phyloP scores from a whole-genome alignment of 2,888 invertebrate species.

The Aspidapion aeneum region DNA sequence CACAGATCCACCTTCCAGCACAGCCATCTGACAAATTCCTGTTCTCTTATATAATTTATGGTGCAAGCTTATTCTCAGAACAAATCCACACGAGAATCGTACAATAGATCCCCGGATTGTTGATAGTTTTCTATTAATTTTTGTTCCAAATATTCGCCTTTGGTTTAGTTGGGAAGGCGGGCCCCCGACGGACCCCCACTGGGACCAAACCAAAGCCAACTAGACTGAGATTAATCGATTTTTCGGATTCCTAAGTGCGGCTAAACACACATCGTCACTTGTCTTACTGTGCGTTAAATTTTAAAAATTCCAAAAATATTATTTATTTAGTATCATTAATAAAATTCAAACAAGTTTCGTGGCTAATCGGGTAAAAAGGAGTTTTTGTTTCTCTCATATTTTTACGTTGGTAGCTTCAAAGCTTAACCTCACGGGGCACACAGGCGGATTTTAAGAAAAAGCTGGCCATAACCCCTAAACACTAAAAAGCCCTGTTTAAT shows the following conservation, averaged over 20 bases:
- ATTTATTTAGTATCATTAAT: too few relatives aligned
- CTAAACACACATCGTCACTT: neutral
- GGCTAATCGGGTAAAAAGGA: too few relatives aligned
- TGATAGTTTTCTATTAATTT: neutral
- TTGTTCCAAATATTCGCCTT: neutral
- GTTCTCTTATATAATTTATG: neutral
- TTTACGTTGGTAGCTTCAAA: too few relatives aligned
- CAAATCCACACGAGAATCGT: neutral
- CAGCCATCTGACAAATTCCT: neutral
- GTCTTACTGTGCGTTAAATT: neutral
- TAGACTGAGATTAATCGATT: neutral
- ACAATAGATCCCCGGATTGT: neutral
- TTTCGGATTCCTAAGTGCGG: neutral
- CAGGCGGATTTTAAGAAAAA: too few relatives aligned
- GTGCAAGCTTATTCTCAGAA: neutral
- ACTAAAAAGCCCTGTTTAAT: too few relatives aligned
- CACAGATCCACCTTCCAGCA: neutral
- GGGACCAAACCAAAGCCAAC: neutral
- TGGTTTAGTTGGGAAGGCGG: neutral
- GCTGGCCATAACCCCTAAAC: too few relatives aligned
- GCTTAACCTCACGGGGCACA: too few relatives aligned
- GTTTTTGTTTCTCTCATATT: too few relatives aligned
- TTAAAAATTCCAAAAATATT: too few relatives aligned
- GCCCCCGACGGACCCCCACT: neutral
- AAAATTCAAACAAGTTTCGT: too few relatives aligned